Evolutionary conservation across 2,113 vertebrate genomes (phyloP), one percentile per base, ranked within the genome.

Genomic region (Raja brachyura): DNA sequence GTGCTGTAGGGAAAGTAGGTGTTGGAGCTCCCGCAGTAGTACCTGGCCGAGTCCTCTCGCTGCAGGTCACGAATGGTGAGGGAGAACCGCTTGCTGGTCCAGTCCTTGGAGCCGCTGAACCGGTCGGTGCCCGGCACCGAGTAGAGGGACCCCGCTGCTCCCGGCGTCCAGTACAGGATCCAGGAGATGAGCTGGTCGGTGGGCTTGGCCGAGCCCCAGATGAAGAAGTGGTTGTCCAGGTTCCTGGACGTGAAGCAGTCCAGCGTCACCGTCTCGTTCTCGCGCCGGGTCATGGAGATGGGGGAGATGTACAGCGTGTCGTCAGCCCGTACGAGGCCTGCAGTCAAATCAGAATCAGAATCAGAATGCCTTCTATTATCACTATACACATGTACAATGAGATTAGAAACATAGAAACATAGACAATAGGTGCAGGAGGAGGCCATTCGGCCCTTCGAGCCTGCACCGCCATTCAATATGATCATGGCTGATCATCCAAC

Each of bases 1-100:
- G 83, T 88, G 28, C 83, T 88, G 28, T 31, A 33, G 0, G 83
- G 59, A 2, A 88, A 88, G n/a, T 88, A 88, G n/a, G 13, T 31
- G 83, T 88, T 88, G 10, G 83, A 88, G 83, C 59, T 88, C 25
- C 83, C 83, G 2, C 83, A 88, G 5, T 88, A 88, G 31, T 88
- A 88, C 13, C 83, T 31, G 59, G 83, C 83, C 0, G 83, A 88
- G 8, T 88, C 83, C 11, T 63, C 83, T 28, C 61, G 13, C 8
- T 11, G 56, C 13, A 88, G 59, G 4, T 5, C 28, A 6, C 0
- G 5, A 7, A 88, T 88, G 13, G 83, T 88, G 5, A 88, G 83
- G 1, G 83, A 88, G 83, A 88, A 88, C 20, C 31, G 63, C 83
- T 88, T 63, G 59, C 59, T 88, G 59, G 83, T 8, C 83, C 83